Base-by-base conservation (phyloP, 2,888 invertebrate genomes). In the Pterostichus madidus region DNA sequence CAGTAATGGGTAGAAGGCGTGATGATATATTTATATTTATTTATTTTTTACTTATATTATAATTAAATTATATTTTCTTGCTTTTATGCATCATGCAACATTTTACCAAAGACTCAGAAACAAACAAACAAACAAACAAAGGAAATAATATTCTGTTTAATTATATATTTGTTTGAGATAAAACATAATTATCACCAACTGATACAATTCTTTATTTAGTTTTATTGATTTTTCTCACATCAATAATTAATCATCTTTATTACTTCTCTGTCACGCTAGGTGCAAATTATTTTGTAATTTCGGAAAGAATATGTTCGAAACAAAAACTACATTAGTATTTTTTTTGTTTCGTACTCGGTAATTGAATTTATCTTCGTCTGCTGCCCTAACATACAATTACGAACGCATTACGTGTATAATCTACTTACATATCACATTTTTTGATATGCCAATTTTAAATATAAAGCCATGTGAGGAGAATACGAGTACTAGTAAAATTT, bases 201-300 rank as follows among this genome's bases (percentile, higher is more conserved):
- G n/a, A 64, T 35, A 31, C 35, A 13, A 8, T 5, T 35, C 13
- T 10, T 5, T 8, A 32, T 64, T 64, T 64, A 32, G 2, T 35
- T 64, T 61, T 61, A 61, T 61, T 61, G 61, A 64, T 64, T 64
- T 64, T 49, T 49, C 13, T 10, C 49, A 49, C 13, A n/a, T 64
- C 0, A 32, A 64, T n/a, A 64, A n/a, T 64, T 64, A 64, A 64
- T 64, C 64, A 35, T n/a, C 32, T 59, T 24, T 59, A 35, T 64
- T 64, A 32, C 35, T 64, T 32, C n/a, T 39, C 13, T 6, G 64
- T 64, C 64, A 64, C 64, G 64, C 64, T 64, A 64, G 7, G 8
- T 35, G 13, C 35, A 64, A 35, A 64, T 64, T 64, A 64, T 64
- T 64, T 64, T 64, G 31, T 35, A 64, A 64, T 64, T 64, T 64